Evolutionary conservation across 2,113 vertebrate species (phyloP), one percentile per base, ranked within the genome.

Genomic region (Eulacestoma nigropectus): DNA sequence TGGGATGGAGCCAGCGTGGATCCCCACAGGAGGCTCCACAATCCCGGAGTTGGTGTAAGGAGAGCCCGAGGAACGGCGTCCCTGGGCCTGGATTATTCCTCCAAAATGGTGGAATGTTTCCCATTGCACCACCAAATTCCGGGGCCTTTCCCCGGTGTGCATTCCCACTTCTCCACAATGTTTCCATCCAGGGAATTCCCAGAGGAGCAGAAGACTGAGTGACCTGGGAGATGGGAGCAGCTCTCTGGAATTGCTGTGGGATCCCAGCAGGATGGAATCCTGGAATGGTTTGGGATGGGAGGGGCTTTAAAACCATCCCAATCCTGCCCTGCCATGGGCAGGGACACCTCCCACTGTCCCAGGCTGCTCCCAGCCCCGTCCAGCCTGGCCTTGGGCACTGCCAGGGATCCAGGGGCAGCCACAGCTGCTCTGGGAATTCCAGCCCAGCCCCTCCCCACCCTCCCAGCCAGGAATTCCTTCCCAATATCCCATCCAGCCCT

Each of bases 31-130:
- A 49, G 44, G 33, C 35, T 57, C 32, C n/a, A 6, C 26, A 29
- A 1, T 14, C 59, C 41, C 3, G 6, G 2, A 16, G 16, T 1
- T 70, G 63, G 30, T 25, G 50, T 18, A 35, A 20, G 65, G 84
- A 7, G 2, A 4, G 33, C 9, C 11, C 0, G 0, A 70, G 6
- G 11, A 33, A 11, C 5, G 33, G 19, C 41, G 56, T 3, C 47
- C 55, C 47, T 23, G 32, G 35, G 22, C 33, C 22, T 23, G 12
- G 17, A 20, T n/a, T 44, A 21, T 69, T 52, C n/a, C 20, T 5
- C 47, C 63, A 17, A 44, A 73, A 42, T 3, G 29, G 19, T 16
- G n/a, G 37, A 35, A 10, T 5, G 4, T 6, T 21, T 37, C 56
- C 39, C 17, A 9, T 33, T 33, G 47, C 35, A 56, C 6, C 41